These are phyloP conservation scores for Luffia ferchaultella DNA, from an alignment of 2,888 invertebrate genomes.

Conservation along the genomic window DNA sequence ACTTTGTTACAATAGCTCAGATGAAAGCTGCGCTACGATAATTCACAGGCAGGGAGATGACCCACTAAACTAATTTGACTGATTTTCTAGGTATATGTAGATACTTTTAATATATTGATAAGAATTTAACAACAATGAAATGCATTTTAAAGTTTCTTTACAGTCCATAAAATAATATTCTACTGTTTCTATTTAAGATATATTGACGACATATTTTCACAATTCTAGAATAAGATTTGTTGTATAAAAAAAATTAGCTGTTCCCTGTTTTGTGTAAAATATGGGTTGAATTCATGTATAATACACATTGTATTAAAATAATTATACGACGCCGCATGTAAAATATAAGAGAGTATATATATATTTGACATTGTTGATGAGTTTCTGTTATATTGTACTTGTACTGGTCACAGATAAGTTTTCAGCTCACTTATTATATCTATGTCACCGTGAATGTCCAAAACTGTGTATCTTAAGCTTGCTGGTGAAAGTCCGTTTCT, in stretches of 20 bases:
- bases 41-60: neutral
- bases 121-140: constrained; percentile 58
- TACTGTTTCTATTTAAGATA: constrained; percentile 45
- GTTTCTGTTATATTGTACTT: constrained; percentile 42
- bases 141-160: constrained; percentile 65
- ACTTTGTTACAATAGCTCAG: too few relatives aligned
- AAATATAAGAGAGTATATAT: constrained; percentile 50
- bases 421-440: too few relatives aligned
- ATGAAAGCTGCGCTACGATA: too few relatives aligned
- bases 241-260: constrained; percentile 56
- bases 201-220: constrained; percentile 63
- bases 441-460: too few relatives aligned
- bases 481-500: too few relatives aligned
- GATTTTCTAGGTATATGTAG: constrained; percentile 50
- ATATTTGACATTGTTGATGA: constrained; percentile 60
- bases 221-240: constrained; percentile 59
- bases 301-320: constrained; percentile 57
- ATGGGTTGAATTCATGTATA: constrained; percentile 55
- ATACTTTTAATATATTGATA: constrained; percentile 61
- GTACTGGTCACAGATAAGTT: constrained; percentile 45
- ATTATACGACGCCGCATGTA: constrained; percentile 49
- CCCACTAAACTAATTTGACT: constrained; percentile 53
- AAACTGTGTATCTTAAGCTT: too few relatives aligned
- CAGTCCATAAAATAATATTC: constrained; percentile 55
- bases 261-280: constrained; percentile 53